phyloP scores from a whole-genome alignment of 2,113 vertebrate genomes.

The Crotalus horridus region DNA sequence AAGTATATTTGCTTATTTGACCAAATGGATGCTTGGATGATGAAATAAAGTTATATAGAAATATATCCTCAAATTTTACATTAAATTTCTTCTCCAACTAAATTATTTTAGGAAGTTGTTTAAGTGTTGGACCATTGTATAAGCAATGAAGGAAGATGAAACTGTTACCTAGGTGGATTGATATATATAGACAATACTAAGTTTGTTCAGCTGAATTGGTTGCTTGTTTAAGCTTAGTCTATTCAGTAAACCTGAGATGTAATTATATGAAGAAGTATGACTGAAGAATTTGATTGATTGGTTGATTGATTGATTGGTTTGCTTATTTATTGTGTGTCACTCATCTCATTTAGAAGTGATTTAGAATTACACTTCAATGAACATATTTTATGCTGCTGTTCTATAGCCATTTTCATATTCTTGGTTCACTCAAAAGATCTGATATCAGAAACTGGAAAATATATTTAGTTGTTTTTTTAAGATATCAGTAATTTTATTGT shows the following conservation, averaged over 20 bases:
- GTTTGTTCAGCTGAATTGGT: fast-evolving
- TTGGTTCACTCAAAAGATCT: neutral
- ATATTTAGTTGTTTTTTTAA: neutral
- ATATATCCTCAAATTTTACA: neutral
- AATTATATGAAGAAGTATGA: neutral
- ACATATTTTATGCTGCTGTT: neutral
- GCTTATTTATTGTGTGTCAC: too few relatives aligned
- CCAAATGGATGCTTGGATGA: neutral
- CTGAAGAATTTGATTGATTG: neutral
- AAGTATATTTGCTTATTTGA: neutral
- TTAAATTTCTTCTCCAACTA: neutral
- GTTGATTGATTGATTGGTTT: neutral
- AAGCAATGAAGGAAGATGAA: neutral
- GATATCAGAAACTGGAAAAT: neutral
- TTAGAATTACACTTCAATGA: neutral
- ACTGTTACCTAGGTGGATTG: neutral
- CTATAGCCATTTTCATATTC: neutral
- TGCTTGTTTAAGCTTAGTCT: neutral
- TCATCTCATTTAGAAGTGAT: too few relatives aligned
- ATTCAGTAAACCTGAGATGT: neutral
- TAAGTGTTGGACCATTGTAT: neutral
- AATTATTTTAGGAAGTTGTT: neutral
- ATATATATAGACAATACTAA: neutral
- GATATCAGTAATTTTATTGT: neutral
- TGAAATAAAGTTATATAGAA: neutral